Conservation (phyloP, 1,140 invertebrate species). For the Propsilocerus akamusi region DNA sequence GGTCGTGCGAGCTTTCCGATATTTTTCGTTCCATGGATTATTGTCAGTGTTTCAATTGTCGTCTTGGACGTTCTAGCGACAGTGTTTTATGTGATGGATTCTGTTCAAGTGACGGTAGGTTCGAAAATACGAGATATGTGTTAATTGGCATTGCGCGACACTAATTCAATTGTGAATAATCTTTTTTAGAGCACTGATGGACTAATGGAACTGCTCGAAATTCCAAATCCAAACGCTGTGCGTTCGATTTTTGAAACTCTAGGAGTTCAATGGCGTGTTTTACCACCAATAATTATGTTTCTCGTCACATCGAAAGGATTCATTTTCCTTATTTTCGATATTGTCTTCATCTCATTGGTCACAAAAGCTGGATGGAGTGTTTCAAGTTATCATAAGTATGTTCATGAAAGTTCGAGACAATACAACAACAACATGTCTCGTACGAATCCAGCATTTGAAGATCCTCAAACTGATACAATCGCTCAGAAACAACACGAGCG, state of each 20-base stretch:
- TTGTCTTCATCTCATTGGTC: not conserved
- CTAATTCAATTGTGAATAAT: too few species aligned
- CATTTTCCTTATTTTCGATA: not conserved
- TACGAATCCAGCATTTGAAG: slow-evolving; percentile 2
- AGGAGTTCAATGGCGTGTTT: not conserved
- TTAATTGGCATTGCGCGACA: not conserved
- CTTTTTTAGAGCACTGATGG: not conserved
- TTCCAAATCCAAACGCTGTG: not conserved
- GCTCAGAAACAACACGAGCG: not conserved
- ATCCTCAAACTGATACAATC: not conserved
- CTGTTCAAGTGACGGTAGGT: not conserved
- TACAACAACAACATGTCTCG: not conserved
- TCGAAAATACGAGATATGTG: not conserved
- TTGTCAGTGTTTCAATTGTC: not conserved
- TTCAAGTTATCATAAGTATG: not conserved
- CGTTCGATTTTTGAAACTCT: not conserved
- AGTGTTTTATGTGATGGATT: not conserved
- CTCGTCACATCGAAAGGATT: not conserved
- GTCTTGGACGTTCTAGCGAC: not conserved
- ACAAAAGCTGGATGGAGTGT: not conserved
- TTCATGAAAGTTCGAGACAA: not conserved
- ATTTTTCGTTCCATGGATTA: not conserved
- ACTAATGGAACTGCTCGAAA: not conserved
- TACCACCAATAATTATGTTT: not conserved
- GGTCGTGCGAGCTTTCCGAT: not conserved